Conservation (phyloP, 2,888 invertebrate genomes). For the Oligia latruncula region DNA sequence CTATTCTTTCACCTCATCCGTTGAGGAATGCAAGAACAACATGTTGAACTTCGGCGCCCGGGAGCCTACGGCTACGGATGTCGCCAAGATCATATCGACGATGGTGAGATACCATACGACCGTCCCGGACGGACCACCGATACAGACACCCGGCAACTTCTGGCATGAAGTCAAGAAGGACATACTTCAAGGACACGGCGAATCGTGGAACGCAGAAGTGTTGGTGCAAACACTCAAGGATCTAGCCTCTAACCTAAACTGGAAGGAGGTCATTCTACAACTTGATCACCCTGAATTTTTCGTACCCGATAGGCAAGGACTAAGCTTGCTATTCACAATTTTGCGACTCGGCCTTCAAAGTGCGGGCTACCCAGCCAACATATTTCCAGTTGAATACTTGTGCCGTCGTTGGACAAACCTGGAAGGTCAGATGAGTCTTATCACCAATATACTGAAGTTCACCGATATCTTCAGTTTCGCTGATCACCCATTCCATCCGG, state of each 20-base stretch:
- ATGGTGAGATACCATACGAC: conserved; percentile 95
- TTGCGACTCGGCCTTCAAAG: conserved; percentile 95
- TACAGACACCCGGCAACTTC: conserved; percentile 92
- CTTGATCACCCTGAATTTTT: conserved; percentile 97
- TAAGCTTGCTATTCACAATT: conserved; percentile 95
- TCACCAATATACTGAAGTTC: conserved; percentile 96
- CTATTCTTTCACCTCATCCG: conserved; percentile 95
- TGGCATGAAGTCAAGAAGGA: conserved; percentile 91
- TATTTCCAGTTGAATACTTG: conserved; percentile 96
- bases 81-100: conserved; percentile 95
- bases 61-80: conserved; percentile 95
- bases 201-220: conserved; percentile 97
- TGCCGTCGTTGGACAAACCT: conserved; percentile 98
- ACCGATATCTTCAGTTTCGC: conserved; percentile 98
- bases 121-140: conserved; percentile 92
- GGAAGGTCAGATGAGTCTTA: conserved; percentile 97
- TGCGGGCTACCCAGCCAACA: conserved; percentile 92
- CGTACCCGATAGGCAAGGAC: conserved; percentile 95
- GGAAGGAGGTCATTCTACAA: conserved; percentile 98
- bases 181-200: conserved; percentile 82
- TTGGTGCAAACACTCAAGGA: conserved; percentile 98
- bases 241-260: conserved; percentile 95
- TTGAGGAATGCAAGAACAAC: conserved; percentile 96
- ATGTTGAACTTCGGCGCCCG: conserved; percentile 95
- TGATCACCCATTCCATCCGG: conserved; percentile 96